Conservation (phyloP, 2,797 vertebrate genomes). For the Sphenodon punctatus region DNA sequence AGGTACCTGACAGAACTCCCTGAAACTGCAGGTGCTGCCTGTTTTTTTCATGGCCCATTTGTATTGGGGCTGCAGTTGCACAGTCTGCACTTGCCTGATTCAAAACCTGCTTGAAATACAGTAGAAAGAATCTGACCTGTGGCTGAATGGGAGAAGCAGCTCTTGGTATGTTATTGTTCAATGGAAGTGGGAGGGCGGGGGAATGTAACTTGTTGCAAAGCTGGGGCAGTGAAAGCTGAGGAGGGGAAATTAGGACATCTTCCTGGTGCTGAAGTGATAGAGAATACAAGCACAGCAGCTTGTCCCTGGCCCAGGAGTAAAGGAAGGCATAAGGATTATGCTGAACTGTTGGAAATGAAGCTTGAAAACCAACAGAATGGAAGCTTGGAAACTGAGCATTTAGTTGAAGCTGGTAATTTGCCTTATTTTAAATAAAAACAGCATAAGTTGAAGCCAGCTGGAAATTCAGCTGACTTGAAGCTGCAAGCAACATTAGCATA, state of each 20-base stretch:
- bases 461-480: conserved; percentile 67
- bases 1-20: no score
- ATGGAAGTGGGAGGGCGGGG: conserved; percentile 22
- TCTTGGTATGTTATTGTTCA: conserved; percentile 2
- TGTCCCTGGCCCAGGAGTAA: conserved; percentile 40
- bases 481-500: conserved; percentile 59
- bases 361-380: conserved; percentile 31
- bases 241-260: conserved; percentile 10
- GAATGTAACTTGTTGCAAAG: conserved; percentile 6
- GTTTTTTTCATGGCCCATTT: no score
- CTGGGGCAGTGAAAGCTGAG: conserved; percentile 28
- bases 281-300: neutral
- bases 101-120: no score
- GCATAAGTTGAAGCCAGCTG: conserved; percentile 57
- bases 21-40: no score
- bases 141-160: no score
- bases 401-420: conserved; percentile 56
- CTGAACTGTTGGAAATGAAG: conserved; percentile 47
- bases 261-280: neutral
- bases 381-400: conserved; percentile 46
- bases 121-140: no score
- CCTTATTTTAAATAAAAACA: conserved; percentile 65
- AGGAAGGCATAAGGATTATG: conserved; percentile 23
- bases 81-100: no score
- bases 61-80: no score